Percentiles rank a stretch among this genome's conserved stretches.
Conservation (phyloP, 1,140 invertebrate species). For the Orchestia grillus region DNA sequence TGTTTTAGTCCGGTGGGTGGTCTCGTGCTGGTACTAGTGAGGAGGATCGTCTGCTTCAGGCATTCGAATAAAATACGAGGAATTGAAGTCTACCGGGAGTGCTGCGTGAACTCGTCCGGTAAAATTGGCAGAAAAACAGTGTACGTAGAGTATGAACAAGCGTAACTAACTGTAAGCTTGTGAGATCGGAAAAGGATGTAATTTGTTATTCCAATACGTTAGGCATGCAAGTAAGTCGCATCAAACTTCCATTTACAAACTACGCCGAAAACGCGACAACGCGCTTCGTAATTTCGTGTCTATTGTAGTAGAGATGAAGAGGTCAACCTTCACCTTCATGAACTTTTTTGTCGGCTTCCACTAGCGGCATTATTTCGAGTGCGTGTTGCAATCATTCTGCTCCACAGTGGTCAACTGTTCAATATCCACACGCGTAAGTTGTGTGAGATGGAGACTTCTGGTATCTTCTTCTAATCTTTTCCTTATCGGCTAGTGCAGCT, state of each 20-base stretch:
- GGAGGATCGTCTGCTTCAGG: neutral
- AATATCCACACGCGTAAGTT: neutral
- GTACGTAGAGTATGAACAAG: neutral
- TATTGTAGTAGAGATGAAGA: neutral
- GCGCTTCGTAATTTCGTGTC: neutral
- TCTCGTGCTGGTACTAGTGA: neutral
- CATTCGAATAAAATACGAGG: neutral
- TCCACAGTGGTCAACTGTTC: neutral
- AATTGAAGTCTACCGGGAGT: neutral
- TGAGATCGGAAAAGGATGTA: neutral
- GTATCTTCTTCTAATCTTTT: neutral
- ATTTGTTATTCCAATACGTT: neutral
- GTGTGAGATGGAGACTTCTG: neutral
- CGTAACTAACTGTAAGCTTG: neutral
- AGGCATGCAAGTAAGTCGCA: no score
- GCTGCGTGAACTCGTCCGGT: neutral
- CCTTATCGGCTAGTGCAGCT: slow-evolving; percentile 25
- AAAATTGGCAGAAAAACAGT: neutral
- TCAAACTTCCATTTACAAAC: neutral
- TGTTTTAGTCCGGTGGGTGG: neutral
- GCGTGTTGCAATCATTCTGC: neutral
- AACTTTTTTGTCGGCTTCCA: neutral
- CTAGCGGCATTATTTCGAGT: neutral
- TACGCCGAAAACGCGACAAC: neutral
- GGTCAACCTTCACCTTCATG: neutral